Conservation (phyloP, 2,113 vertebrate genomes). For the Orthonyx spaldingii region DNA sequence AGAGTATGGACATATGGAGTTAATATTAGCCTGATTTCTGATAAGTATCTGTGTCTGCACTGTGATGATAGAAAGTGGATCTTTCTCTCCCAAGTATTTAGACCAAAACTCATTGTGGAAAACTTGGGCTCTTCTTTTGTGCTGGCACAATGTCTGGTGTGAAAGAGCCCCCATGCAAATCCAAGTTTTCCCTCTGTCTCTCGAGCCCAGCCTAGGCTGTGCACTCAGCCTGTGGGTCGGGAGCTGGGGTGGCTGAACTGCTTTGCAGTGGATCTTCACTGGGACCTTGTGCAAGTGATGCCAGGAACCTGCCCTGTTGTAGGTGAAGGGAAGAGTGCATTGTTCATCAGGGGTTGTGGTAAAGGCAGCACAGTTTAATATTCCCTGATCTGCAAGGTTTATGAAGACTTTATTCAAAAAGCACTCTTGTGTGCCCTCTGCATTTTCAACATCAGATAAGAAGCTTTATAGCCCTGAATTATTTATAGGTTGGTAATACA, state of each 20-base stretch:
- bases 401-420: conserved; percentile 14
- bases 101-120: not conserved
- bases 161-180: not conserved
- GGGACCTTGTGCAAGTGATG: not conserved
- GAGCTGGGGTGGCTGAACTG: not conserved
- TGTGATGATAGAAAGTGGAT: not conserved
- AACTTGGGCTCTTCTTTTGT: not conserved
- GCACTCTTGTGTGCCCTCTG: conserved; percentile 15
- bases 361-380: not conserved
- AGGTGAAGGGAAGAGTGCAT: not conserved
- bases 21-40: not conserved
- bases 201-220: not conserved
- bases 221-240: not conserved
- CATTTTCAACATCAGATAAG: conserved; percentile 32
- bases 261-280: not conserved
- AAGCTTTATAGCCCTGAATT: conserved; percentile 57
- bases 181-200: not conserved
- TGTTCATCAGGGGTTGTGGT: not conserved
- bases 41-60: not conserved
- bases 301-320: not conserved
- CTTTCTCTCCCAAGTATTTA: not conserved
- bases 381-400: not conserved
- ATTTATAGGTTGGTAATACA: conserved; percentile 57
- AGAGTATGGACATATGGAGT: not conserved
- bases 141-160: not conserved